phyloP scores from a whole-genome alignment of 2,113 vertebrate species.

The Otolemur garnettii region DNA sequence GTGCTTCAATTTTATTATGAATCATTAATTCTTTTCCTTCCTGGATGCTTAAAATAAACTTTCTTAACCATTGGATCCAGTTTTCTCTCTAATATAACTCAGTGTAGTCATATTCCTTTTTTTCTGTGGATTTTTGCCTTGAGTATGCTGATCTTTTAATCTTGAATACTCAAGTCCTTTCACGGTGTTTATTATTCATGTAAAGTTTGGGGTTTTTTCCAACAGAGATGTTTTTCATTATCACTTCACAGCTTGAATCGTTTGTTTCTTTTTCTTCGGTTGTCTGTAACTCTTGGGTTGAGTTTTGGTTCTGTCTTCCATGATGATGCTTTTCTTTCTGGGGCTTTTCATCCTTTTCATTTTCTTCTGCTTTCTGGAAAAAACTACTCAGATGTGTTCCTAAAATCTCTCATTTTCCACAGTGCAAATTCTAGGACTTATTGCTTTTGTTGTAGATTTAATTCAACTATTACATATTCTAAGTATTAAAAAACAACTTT shows the following conservation, averaged over 20 bases:
- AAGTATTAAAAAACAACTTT: background rate
- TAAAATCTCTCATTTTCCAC: background rate
- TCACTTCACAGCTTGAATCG: background rate
- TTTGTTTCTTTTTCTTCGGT: slow-evolving; percentile 16
- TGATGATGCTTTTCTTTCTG: background rate
- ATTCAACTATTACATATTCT: slow-evolving; percentile 37
- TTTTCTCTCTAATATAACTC: background rate
- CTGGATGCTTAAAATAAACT: slow-evolving; percentile 48
- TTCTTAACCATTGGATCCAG: slow-evolving; percentile 50
- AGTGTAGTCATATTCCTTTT: background rate
- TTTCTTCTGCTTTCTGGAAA: background rate
- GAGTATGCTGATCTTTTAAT: slow-evolving; percentile 7
- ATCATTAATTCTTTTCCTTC: slow-evolving; percentile 49
- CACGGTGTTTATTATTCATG: background rate
- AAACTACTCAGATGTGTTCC: background rate
- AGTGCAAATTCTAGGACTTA: background rate
- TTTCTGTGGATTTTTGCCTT: slow-evolving; percentile 30
- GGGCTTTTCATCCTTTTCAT: slow-evolving; percentile 34
- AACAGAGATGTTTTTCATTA: background rate
- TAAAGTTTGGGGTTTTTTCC: background rate
- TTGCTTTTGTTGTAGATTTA: slow-evolving; percentile 21
- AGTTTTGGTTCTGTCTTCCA: background rate
- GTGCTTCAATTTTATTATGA: slow-evolving; percentile 46
- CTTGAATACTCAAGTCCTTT: background rate
- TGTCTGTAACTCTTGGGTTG: background rate